Conservation (phyloP, 2,113 vertebrate genomes). For the Tychaedon coryphoeus region DNA sequence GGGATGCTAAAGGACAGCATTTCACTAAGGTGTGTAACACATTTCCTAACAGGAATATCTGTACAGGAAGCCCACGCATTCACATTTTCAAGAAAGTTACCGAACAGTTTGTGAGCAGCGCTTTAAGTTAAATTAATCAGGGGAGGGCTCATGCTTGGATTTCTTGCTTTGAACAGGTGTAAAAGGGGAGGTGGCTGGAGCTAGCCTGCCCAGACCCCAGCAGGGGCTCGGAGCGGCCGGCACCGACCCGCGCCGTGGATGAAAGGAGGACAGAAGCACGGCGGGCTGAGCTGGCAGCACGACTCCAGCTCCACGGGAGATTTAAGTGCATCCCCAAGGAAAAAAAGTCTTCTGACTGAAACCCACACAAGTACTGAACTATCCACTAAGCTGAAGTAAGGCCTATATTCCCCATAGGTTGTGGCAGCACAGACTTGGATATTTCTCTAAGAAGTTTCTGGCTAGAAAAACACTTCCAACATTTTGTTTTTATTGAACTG, state of each 20-base stretch:
- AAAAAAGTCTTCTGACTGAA: not conserved
- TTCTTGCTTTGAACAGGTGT: not conserved
- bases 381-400: not conserved
- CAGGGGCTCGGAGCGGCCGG: accelerated
- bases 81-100: not conserved
- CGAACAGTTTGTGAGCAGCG: not conserved
- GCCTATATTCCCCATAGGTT: not conserved
- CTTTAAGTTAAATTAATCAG: not conserved
- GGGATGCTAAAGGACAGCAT: not conserved
- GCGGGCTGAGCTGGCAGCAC: accelerated
- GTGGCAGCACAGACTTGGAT: not conserved
- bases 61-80: not conserved
- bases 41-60: not conserved
- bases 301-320: not conserved
- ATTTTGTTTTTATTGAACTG: not conserved
- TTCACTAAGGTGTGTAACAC: not conserved
- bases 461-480: not conserved
- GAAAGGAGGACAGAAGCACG: not conserved
- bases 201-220: not conserved
- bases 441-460: not conserved
- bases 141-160: not conserved
- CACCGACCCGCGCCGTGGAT: accelerated
- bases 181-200: not conserved
- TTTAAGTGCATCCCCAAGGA: not conserved
- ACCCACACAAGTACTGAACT: not conserved